Base-by-base conservation (phyloP, 2,888 invertebrate species). In the Ferdinandea cuprea region DNA sequence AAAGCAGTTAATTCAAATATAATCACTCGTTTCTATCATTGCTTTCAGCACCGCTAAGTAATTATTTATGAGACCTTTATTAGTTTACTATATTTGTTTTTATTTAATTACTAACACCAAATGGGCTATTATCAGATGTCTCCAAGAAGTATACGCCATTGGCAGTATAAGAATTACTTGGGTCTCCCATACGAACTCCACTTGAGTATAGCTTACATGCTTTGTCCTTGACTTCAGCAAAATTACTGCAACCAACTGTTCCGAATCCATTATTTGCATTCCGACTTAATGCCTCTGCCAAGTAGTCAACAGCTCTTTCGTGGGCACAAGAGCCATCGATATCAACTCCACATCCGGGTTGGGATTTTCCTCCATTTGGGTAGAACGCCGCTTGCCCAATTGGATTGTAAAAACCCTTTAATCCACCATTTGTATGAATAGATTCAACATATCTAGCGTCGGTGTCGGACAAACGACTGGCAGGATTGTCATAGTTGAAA, bases 281-380 rank as follows among this genome's bases (percentile, higher is more conserved):
- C 0, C 17, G 13, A 8, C 11, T 52, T n/a, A 91, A 77, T 0
- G 91, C 89, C 86, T 91, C 91, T 0, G 89, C 89, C 48, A 87
- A 90, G 66, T 89, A 91, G 48, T 85, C 30, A 76, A 88, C 88
- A 0, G 91, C 86, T 78, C 91, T 87, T 17, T 85, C 69, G 81
- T 91, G 91, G 0, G 91, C 87, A 85, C 91, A 92, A 6, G 78
- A 76, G 52, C 86, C 87, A 77, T 84, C 85, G 58, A 86, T 50
- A 87, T 87, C 88, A 86, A 86, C 87, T 87, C 89, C 90, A 90
- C 91, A 91, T 89, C 91, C 91, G 87, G 89, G 87, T 90, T 92
- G 92, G 90, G 91, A 91, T 89, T 91, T 91, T 90, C 90, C 88
- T 85, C 88, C 88, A 91, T 90, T 92, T 89, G 91, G 91, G 91